Base-by-base conservation (phyloP, 2,113 vertebrate genomes). In the Nibea albiflora region DNA sequence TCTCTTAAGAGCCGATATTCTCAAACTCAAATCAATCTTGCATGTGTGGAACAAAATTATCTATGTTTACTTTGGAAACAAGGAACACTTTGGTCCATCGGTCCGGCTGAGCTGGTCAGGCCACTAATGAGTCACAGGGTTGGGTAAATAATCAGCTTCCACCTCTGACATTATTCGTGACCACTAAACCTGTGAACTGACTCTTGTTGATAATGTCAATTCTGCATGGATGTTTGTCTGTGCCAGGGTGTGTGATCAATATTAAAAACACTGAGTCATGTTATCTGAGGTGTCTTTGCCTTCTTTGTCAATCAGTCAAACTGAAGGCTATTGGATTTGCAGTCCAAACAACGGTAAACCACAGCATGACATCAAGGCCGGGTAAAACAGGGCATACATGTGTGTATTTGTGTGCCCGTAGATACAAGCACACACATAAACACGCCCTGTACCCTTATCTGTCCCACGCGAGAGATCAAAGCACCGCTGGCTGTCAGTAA, bases 401-500 rank as follows among this genome's bases (percentile, higher is more conserved):
- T 78, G 50, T 70, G 58, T 63, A 39, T 39, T 39, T 39, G 72
- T 22, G 12, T 60, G 60, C 28, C n/a, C 73, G 26, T 54, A 44
- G 50, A 80, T 61, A 57, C 22, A 53, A n/a, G 11, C 11, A 19
- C 22, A 42, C 53, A 58, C 47, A 67, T 67, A 84, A 60, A 77
- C 73, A 65, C 62, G 50, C 80, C 56, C 57, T 47, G 19, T 17
- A 53, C 62, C 58, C 86, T 92, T 94, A 94, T 94, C 89, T 80
- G 75, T 81, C 44, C 87, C 87, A 76, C 78, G 83, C 75, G 81
- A 81, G 65, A 73, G 92, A 93, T 93, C 88, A 93, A 93, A 94
- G 92, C 81, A 50, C 60, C 26, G 24, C 52, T 60, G 71, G 85
- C 83, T 83, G 88, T 49, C 5, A 81, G 73, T 69, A 73, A 19